Evolutionary conservation across 35 echinoderm and acorn worm species (phyloP).

Genomic region (Holothuria glaberrima): DNA sequence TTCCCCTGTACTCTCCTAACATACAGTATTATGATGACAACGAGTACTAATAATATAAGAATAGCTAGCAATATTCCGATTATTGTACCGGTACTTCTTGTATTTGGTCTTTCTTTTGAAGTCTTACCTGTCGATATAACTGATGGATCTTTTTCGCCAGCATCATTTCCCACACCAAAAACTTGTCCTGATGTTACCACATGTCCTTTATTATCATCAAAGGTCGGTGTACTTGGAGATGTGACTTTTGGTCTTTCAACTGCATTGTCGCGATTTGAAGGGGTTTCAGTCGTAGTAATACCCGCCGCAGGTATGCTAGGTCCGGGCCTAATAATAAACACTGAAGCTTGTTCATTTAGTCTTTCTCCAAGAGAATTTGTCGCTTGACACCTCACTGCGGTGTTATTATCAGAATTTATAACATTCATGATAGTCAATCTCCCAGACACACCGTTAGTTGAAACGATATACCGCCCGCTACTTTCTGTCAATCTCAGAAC

Average conservation of each 20-base stretch:
- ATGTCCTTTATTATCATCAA: not conserved
- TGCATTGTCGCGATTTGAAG: not conserved
- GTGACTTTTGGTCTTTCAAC: not conserved
- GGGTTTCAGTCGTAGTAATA: not conserved
- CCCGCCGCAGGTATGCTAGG: not conserved
- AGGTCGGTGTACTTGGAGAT: not conserved
- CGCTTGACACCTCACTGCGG: conserved; percentile 43
- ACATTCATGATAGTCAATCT: conserved; percentile 34
- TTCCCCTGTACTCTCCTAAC: conserved; percentile 20
- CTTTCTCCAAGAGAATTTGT: conserved; percentile 24
- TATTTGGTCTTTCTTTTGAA: not conserved
- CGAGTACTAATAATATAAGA: conserved; percentile 6
- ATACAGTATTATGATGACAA: conserved; percentile 15
- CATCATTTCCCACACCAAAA: too few relatives aligned
- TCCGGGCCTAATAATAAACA: not conserved
- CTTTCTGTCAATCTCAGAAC: conserved; percentile 5
- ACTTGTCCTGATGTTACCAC: too few relatives aligned
- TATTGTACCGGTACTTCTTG: not conserved
- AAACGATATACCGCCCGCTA: conserved; percentile 34
- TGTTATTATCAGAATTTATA: conserved; percentile 34
- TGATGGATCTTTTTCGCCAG: not conserved
- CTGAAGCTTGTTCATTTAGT: not conserved
- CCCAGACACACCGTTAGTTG: not conserved
- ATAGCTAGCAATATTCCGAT: conserved; percentile 26
- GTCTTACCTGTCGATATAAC: not conserved